A percentile compares a stretch with the other conserved stretches of the same genome.
Conservation (phyloP, 2,797 vertebrate species). For the Aeoliscus strigatus region DNA sequence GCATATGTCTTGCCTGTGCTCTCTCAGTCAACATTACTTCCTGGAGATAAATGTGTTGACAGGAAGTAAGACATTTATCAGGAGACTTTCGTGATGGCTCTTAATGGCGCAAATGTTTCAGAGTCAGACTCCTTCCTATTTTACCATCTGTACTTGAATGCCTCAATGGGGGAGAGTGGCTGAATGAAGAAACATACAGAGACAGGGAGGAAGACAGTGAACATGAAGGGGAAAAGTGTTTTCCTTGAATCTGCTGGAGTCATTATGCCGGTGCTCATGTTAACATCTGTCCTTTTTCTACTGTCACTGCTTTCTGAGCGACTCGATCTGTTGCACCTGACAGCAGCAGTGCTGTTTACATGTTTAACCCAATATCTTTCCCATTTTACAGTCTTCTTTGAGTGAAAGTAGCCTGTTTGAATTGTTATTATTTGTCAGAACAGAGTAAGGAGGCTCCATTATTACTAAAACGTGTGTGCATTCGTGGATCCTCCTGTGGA, state of each 20-base stretch:
- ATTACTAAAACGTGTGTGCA: neutral
- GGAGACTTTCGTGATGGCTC: no score
- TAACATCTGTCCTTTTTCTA: slow-evolving; percentile 32
- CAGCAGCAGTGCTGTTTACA: neutral
- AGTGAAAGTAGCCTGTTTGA: neutral
- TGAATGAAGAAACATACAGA: slow-evolving; percentile 14
- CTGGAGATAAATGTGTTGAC: slow-evolving; percentile 5
- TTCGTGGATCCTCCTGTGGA: neutral
- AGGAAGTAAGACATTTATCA: slow-evolving; percentile 10
- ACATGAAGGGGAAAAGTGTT: slow-evolving; percentile 31
- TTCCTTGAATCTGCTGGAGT: slow-evolving; percentile 39
- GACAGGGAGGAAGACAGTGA: slow-evolving; percentile 7
- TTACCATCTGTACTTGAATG: slow-evolving; percentile 34
- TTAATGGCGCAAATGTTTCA: no score
- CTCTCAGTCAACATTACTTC: slow-evolving; percentile 1
- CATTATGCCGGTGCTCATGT: slow-evolving; percentile 18
- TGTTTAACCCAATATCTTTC: neutral
- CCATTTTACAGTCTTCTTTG: neutral
- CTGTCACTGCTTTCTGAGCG: slow-evolving; percentile 4
- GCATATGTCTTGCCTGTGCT: neutral
- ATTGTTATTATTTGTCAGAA: slow-evolving; percentile 4
- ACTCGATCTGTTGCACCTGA: neutral
- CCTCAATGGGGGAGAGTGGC: neutral
- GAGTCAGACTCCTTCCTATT: slow-evolving; percentile 8
- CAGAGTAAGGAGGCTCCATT: neutral